A percentile compares a stretch with the other conserved stretches of the same genome.
These are phyloP conservation scores for Alsophila aescularia DNA, from an alignment of 2,888 invertebrate species.

Conservation along the genomic window DNA sequence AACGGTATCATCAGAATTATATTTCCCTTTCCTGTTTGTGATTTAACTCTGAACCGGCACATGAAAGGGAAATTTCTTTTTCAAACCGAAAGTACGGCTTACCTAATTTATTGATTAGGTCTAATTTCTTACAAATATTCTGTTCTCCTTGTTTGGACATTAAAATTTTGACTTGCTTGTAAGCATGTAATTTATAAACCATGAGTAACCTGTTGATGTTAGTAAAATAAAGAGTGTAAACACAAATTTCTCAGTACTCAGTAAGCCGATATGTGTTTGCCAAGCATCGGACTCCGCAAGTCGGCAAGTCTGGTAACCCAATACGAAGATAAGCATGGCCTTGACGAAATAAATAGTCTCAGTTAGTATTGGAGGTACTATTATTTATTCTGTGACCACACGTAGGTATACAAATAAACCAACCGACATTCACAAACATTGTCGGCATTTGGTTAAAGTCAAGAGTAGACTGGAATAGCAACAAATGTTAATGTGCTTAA, in stretches of 20 bases:
- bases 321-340: slow-evolving; percentile 69
- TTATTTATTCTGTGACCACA: no score
- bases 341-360: slow-evolving; percentile 54
- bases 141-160: no score
- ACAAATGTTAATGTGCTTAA: slow-evolving; percentile 24
- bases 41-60: no score
- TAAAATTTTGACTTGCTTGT: no score
- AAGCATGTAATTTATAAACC: neutral
- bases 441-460: slow-evolving; percentile 19
- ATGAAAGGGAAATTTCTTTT: no score
- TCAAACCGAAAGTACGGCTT: no score
- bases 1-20: no score
- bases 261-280: slow-evolving; percentile 52
- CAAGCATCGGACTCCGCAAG: slow-evolving; percentile 41
- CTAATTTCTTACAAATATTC: no score
- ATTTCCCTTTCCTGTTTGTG: no score
- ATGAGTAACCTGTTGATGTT: slow-evolving; percentile 28
- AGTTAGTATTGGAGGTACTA: slow-evolving; percentile 34
- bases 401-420: no score
- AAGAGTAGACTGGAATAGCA: slow-evolving; percentile 23
- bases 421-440: no score
- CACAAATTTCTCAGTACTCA: slow-evolving; percentile 43
- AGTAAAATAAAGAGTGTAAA: slow-evolving; percentile 37
- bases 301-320: slow-evolving; percentile 72
- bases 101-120: no score